Conservation (phyloP, 2,797 vertebrate species). For the Sebastes nivosus region DNA sequence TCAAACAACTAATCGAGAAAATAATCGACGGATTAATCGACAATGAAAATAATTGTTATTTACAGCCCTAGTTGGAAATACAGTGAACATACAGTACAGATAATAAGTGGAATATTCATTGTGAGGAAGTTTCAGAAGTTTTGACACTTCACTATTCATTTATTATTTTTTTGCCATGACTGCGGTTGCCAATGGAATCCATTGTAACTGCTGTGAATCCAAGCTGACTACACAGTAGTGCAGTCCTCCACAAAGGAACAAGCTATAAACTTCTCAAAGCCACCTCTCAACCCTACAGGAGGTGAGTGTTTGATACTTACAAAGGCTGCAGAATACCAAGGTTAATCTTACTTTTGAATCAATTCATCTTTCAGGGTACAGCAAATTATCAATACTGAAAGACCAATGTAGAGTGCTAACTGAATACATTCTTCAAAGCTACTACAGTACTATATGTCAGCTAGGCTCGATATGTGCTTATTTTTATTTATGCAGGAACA, state of each 20-base stretch:
- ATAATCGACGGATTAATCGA: too few species aligned
- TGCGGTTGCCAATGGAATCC: not conserved
- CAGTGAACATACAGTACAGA: not conserved
- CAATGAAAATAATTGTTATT: too few species aligned
- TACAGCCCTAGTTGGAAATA: not conserved
- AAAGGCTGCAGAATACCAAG: not conserved
- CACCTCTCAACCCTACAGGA: not conserved
- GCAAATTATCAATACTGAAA: not conserved
- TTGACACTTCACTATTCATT: too few species aligned
- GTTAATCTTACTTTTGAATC: not conserved
- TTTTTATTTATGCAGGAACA: not conserved
- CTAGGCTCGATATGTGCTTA: not conserved
- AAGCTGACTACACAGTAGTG: too few species aligned
- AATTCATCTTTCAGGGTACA: not conserved
- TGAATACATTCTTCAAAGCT: not conserved
- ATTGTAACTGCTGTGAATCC: not conserved
- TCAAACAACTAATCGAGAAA: too few species aligned
- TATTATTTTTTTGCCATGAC: not conserved
- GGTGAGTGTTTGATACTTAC: not conserved
- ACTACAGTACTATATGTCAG: not conserved
- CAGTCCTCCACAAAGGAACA: too few species aligned
- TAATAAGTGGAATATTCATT: not conserved
- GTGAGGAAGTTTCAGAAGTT: not conserved
- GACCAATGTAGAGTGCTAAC: not conserved
- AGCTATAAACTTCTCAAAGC: not conserved